phyloP scores from a whole-genome alignment of 2,888 invertebrate genomes.

The Esperia sulphurella region DNA sequence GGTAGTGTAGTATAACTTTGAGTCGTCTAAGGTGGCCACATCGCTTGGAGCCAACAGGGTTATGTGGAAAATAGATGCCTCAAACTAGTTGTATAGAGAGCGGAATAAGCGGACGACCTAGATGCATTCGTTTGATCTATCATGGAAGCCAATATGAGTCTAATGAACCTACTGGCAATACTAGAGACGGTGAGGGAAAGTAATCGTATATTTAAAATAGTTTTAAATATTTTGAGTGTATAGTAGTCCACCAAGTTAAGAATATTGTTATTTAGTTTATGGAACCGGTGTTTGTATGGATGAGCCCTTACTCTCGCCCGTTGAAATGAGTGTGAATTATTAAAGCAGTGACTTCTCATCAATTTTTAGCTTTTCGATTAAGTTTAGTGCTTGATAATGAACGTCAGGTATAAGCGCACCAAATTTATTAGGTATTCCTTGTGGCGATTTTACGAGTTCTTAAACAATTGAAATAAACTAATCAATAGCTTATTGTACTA shows the following conservation, averaged over 20 bases:
- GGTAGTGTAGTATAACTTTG: too few species aligned
- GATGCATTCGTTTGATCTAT: slow-evolving; percentile 1
- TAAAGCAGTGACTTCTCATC: slow-evolving; percentile 47
- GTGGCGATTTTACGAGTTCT: slow-evolving; percentile 17
- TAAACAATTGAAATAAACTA: background rate
- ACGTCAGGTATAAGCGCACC: slow-evolving; percentile 20
- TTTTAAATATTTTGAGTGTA: slow-evolving; percentile 1
- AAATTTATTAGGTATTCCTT: slow-evolving; percentile 33
- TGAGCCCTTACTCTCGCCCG: slow-evolving; percentile 2
- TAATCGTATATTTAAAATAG: background rate
- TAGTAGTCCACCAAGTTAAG: background rate
- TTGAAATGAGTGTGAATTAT: slow-evolving; percentile 37
- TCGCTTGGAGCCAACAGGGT: background rate
- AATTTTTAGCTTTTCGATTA: slow-evolving; percentile 54
- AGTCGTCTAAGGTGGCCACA: background rate
- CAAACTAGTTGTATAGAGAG: slow-evolving; percentile 13
- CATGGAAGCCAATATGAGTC: background rate
- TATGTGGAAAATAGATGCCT: background rate
- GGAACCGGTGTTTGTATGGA: background rate
- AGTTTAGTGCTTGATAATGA: slow-evolving; percentile 44
- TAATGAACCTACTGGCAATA: background rate
- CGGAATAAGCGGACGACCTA: background rate
- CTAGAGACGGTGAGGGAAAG: background rate
- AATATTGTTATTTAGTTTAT: background rate
- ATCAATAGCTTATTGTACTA: too few species aligned